phyloP scores from a whole-genome alignment of 2,888 invertebrate species.

The Melinaea menophilus region DNA sequence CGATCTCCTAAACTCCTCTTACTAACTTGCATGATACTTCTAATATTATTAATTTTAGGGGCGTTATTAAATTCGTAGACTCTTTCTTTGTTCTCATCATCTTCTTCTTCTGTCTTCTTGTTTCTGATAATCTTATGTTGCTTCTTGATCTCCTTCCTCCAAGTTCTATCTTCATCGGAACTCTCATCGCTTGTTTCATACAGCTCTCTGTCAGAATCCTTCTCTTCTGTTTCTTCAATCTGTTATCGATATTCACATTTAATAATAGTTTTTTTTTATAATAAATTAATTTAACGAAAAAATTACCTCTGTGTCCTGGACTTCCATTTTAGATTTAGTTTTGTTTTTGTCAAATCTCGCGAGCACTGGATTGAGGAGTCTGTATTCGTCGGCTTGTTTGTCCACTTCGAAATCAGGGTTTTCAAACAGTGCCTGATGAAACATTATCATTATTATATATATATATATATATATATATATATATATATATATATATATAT shows the following conservation, averaged over 20 bases:
- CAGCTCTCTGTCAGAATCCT: slow-evolving; percentile 75
- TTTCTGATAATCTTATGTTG: slow-evolving; percentile 82
- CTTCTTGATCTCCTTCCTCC: slow-evolving; percentile 88
- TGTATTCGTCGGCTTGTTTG: slow-evolving; percentile 90
- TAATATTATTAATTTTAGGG: slow-evolving; percentile 72
- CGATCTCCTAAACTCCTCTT: slow-evolving; percentile 87
- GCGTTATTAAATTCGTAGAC: slow-evolving; percentile 62
- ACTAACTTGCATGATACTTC: slow-evolving; percentile 67
- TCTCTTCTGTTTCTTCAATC: slow-evolving; percentile 59
- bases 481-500: too few species aligned
- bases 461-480: neutral
- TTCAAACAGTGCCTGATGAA: slow-evolving; percentile 84
- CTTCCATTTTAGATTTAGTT: slow-evolving; percentile 78
- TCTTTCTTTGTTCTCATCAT: slow-evolving; percentile 40
- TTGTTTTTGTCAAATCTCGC: slow-evolving; percentile 86
- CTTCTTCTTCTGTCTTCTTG: slow-evolving; percentile 50
- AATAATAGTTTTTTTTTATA: slow-evolving; percentile 9
- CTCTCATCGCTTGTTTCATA: slow-evolving; percentile 69
- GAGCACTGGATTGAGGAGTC: slow-evolving; percentile 91
- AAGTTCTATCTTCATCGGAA: slow-evolving; percentile 89
- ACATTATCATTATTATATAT: slow-evolving; percentile 3
- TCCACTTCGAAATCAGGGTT: slow-evolving; percentile 96
- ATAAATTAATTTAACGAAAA: too few species aligned
- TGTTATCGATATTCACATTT: slow-evolving; percentile 24
- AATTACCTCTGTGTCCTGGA: slow-evolving; percentile 71